A percentile compares a stretch with the other conserved stretches of the same genome.
These are phyloP conservation scores for Oxytorus armatus DNA, from an alignment of 2,888 invertebrate genomes.

Conservation along the genomic window DNA sequence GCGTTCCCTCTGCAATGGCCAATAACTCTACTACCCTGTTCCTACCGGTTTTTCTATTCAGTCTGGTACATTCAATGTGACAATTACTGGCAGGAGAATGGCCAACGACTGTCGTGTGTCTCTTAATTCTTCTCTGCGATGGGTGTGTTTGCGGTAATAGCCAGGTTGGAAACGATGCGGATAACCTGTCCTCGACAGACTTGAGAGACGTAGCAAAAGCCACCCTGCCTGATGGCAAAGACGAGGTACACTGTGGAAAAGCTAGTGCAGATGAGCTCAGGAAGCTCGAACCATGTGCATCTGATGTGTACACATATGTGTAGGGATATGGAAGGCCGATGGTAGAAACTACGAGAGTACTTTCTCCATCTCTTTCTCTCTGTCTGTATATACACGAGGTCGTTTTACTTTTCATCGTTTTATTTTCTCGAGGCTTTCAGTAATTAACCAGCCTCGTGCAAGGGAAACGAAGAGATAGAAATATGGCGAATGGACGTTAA, in stretches of 20 bases:
- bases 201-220: conserved; percentile 43
- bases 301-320: too few relatives aligned
- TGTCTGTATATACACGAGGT: not conserved
- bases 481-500: conserved; percentile 13
- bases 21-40: not conserved
- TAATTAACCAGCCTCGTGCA: conserved; percentile 44
- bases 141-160: not conserved
- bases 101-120: not conserved
- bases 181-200: conserved; percentile 64
- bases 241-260: conserved; percentile 32
- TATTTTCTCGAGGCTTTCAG: conserved; percentile 34
- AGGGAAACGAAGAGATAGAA: conserved; percentile 10
- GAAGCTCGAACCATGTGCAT: too few relatives aligned
- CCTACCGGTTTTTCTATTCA: not conserved
- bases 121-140: not conserved
- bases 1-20: not conserved
- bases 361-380: not conserved
- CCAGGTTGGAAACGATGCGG: conserved; percentile 33
- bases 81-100: not conserved
- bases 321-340: not conserved
- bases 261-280: conserved; percentile 44
- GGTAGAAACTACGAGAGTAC: conserved; percentile 30
- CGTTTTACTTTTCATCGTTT: conserved; percentile 38
- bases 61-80: not conserved
- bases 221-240: conserved; percentile 48